Evolutionary conservation across 2,888 invertebrate genomes (phyloP).

Genomic region (Ceriagrion tenellum): DNA sequence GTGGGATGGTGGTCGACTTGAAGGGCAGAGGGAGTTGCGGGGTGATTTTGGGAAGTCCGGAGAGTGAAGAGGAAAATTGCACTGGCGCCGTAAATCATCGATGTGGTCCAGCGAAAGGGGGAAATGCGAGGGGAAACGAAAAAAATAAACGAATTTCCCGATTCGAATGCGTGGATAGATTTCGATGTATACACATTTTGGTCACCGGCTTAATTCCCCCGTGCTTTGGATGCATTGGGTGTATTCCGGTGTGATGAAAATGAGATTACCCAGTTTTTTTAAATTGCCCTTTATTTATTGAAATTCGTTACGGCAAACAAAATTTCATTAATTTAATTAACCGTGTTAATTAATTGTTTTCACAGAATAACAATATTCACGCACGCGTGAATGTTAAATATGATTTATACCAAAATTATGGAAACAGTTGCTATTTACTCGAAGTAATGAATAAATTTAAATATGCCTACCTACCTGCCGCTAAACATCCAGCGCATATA

Average conservation of each 20-base stretch:
- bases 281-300: slow-evolving; percentile 4
- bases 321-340: slow-evolving; percentile 21
- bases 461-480: background rate
- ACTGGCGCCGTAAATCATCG: slow-evolving; percentile 45
- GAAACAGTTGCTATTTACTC: slow-evolving; percentile 21
- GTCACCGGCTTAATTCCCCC: background rate
- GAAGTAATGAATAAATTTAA: slow-evolving; percentile 25
- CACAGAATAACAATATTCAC: slow-evolving; percentile 21
- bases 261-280: background rate
- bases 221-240: background rate
- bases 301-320: slow-evolving; percentile 19
- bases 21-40: background rate
- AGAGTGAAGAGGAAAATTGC: slow-evolving; percentile 36
- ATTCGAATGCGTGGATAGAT: slow-evolving; percentile 50
- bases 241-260: slow-evolving; percentile 32
- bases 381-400: slow-evolving; percentile 20
- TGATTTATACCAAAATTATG: slow-evolving; percentile 29
- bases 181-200: slow-evolving; percentile 22
- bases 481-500: background rate
- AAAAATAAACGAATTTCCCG: slow-evolving; percentile 34
- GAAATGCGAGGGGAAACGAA: background rate
- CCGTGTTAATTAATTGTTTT: slow-evolving; percentile 36
- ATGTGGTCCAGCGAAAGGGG: background rate
- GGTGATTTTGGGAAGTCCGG: background rate
- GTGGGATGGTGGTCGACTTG: too few species aligned